phyloP scores from a whole-genome alignment of 2,888 invertebrate genomes.

The Dyspetes luteomarginatus region DNA sequence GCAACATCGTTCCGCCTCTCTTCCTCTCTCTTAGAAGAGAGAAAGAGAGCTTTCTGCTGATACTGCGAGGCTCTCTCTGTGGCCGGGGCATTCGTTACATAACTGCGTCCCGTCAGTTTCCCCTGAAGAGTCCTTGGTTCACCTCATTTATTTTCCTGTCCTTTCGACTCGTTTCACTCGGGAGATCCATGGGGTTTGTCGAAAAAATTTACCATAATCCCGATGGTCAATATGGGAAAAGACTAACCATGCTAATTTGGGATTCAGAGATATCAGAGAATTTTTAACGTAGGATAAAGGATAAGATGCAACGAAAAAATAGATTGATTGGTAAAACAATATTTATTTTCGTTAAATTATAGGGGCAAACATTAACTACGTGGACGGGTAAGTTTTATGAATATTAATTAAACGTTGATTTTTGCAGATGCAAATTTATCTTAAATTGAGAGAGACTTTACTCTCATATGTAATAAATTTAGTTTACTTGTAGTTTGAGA shows the following conservation, averaged over 20 bases:
- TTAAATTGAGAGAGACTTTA: too few species aligned
- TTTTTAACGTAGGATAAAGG: background rate
- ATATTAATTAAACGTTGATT: too few species aligned
- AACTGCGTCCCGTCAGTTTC: slow-evolving; percentile 47
- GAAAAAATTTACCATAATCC: too few species aligned
- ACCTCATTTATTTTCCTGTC: slow-evolving; percentile 12
- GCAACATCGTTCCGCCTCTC: background rate
- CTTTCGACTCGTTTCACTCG: slow-evolving; percentile 9
- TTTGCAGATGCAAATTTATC: too few species aligned
- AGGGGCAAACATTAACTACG: too few species aligned
- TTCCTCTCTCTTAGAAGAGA: background rate
- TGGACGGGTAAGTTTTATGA: too few species aligned
- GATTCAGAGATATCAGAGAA: background rate
- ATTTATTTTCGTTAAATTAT: too few species aligned
- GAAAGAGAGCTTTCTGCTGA: slow-evolving; percentile 32
- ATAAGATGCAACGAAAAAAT: background rate
- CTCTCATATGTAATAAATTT: too few species aligned
- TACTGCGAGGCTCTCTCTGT: background rate
- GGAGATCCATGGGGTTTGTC: background rate
- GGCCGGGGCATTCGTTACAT: slow-evolving; percentile 24
- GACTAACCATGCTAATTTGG: background rate
- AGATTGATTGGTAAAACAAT: too few species aligned
- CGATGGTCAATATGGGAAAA: background rate
- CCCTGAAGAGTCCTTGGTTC: slow-evolving; percentile 15
- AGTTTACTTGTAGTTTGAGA: too few species aligned